These are phyloP conservation scores for Anguilla anguilla DNA, from an alignment of 2,797 vertebrate genomes.

Conservation along the genomic window DNA sequence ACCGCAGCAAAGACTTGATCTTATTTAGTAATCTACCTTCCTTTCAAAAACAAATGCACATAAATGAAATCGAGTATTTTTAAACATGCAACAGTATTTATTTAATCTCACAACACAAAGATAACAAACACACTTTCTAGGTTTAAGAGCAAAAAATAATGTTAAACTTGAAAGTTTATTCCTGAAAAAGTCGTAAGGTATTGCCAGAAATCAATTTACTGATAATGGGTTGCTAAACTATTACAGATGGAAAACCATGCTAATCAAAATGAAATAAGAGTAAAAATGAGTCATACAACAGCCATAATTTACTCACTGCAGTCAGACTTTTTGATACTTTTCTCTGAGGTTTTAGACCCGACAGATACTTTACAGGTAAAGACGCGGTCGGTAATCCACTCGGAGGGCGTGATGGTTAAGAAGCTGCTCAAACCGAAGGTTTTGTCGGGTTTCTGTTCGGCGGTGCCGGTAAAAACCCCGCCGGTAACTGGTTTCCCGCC, in stretches of 20 bases:
- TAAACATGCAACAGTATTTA: too few species aligned
- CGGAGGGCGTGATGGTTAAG: constrained; percentile 52
- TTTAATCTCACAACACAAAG: too few species aligned
- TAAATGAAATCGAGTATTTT: too few species aligned
- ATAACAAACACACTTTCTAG: too few species aligned
- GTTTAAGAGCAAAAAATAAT: too few species aligned
- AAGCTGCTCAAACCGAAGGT: constrained; percentile 66
- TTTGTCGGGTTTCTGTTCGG: constrained; percentile 54
- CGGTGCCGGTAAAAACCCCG: constrained; percentile 55
- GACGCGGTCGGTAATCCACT: constrained; percentile 51
- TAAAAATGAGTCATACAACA: too few species aligned
- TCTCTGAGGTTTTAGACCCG: constrained; percentile 51
- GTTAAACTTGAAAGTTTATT: too few species aligned
- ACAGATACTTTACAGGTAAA: constrained; percentile 58
- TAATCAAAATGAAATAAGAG: neutral
- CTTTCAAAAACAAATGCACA: too few species aligned
- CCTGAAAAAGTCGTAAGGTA: neutral
- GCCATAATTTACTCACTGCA: too few species aligned
- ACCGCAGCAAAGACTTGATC: too few species aligned
- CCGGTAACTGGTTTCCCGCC: constrained; percentile 53
- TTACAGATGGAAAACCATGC: neutral
- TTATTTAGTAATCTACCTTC: too few species aligned
- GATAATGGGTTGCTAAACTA: neutral
- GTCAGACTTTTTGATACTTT: constrained; percentile 48
- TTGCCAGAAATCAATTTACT: neutral